A percentile compares a stretch with the other conserved stretches of the same genome.
phyloP scores from a whole-genome alignment of 2,888 invertebrate genomes.

The Hesperia comma region DNA sequence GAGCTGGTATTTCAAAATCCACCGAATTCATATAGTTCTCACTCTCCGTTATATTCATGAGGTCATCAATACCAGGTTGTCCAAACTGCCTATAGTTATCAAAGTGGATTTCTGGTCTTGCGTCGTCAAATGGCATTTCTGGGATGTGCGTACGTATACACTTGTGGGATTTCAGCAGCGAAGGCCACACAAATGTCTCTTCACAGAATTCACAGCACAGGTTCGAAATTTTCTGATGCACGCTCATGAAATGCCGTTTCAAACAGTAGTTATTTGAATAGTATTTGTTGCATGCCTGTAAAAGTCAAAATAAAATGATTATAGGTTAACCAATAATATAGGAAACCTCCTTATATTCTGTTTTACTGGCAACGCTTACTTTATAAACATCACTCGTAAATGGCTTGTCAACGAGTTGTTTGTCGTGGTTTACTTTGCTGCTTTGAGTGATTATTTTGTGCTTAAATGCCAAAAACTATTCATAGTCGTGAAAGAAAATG shows the following conservation, averaged over 20 bases:
- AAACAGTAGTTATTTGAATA: conserved; percentile 61
- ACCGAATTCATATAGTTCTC: conserved; percentile 61
- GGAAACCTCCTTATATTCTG: too few species aligned
- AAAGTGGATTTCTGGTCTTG: conserved; percentile 64
- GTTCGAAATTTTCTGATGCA: conserved; percentile 52
- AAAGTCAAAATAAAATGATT: conserved; percentile 40
- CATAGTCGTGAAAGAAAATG: too few species aligned
- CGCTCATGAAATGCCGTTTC: conserved; percentile 60
- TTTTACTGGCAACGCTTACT: too few species aligned
- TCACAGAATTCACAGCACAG: conserved; percentile 61
- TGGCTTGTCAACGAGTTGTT: too few species aligned
- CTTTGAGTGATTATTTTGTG: too few species aligned
- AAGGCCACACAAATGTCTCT: conserved; percentile 69
- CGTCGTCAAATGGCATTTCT: conserved; percentile 66
- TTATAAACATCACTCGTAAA: too few species aligned
- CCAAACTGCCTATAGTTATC: conserved; percentile 55
- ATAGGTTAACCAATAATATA: too few species aligned
- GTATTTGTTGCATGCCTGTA: conserved; percentile 68
- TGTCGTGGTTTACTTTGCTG: too few species aligned
- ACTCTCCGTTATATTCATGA: conserved; percentile 51
- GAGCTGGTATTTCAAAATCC: conserved; percentile 73
- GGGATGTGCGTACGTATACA: conserved; percentile 61
- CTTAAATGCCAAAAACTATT: too few species aligned
- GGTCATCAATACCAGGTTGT: conserved; percentile 55
- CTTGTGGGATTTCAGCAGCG: conserved; percentile 59